Percentiles rank a stretch among this genome's conserved stretches.
Conservation (phyloP, 2,888 invertebrate species). For the Philonicus albiceps region DNA sequence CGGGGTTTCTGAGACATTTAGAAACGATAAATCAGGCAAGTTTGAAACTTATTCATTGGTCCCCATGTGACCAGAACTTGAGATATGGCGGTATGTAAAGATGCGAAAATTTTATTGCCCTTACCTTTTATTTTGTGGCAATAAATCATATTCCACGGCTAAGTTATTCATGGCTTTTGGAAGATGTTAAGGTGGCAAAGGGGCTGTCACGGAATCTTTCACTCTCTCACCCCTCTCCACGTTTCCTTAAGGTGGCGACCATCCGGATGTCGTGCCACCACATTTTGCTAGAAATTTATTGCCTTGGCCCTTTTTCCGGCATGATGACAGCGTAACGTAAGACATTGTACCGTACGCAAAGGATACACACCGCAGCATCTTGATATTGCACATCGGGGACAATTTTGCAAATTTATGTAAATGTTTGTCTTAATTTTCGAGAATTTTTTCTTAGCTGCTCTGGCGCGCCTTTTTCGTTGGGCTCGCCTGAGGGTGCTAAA, state of each 20-base stretch:
- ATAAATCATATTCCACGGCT: conserved; percentile 16
- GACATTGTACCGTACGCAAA: neutral
- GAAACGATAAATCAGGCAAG: conserved; percentile 12
- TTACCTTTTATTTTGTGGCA: conserved; percentile 16
- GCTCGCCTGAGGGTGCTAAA: neutral
- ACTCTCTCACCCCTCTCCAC: neutral
- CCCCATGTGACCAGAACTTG: conserved; percentile 31
- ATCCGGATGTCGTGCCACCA: neutral
- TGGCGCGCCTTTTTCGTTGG: neutral
- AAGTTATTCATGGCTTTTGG: conserved; percentile 29
- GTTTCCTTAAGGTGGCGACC: neutral
- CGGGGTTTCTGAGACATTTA: conserved; percentile 18
- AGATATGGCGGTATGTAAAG: conserved; percentile 28
- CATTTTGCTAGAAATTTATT: conserved; percentile 4
- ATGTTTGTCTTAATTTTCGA: conserved; percentile 19
- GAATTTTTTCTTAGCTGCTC: neutral
- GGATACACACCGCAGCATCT: neutral
- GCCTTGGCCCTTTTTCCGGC: neutral
- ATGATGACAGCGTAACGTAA: conserved; percentile 26
- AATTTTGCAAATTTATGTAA: conserved; percentile 24
- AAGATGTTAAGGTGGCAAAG: conserved; percentile 19
- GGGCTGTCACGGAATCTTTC: conserved; percentile 19
- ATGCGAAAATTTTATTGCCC: conserved; percentile 30
- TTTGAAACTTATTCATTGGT: conserved; percentile 34
- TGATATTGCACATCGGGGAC: conserved; percentile 28